Evolutionary conservation across 2,888 invertebrate species (phyloP).

Genomic region (Sarcophaga subvicina): DNA sequence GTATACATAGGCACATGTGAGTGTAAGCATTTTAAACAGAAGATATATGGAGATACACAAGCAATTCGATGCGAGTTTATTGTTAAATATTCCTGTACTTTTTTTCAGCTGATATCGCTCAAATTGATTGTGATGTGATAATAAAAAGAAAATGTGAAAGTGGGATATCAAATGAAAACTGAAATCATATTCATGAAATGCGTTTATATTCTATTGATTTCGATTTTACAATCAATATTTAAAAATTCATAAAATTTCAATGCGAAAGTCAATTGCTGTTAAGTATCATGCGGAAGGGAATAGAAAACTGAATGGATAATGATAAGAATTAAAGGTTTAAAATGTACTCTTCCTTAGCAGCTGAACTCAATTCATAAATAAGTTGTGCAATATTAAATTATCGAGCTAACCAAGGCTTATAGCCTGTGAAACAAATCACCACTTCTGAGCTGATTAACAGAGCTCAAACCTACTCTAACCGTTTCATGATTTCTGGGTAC

Average conservation of each 20-base stretch:
- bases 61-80: no score
- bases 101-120: constrained; percentile 9
- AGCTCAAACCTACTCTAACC: no score
- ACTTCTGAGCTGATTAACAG: no score
- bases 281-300: background rate
- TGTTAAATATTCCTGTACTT: background rate
- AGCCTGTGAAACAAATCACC: no score
- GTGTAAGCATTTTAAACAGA: background rate
- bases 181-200: background rate
- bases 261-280: constrained; percentile 24
- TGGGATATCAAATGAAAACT: background rate
- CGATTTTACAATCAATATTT: constrained; percentile 26
- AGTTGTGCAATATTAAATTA: no score
- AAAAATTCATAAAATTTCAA: constrained; percentile 33
- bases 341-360: no score
- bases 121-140: constrained; percentile 34
- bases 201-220: background rate
- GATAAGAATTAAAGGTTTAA: no score
- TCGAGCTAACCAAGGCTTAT: no score
- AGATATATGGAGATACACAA: no score
- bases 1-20: background rate
- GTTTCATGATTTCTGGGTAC: no score
- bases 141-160: constrained; percentile 2
- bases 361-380: no score
- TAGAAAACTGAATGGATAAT: no score